Base-by-base conservation (phyloP, 2,113 vertebrate genomes). In the Muntiacus reevesi region DNA sequence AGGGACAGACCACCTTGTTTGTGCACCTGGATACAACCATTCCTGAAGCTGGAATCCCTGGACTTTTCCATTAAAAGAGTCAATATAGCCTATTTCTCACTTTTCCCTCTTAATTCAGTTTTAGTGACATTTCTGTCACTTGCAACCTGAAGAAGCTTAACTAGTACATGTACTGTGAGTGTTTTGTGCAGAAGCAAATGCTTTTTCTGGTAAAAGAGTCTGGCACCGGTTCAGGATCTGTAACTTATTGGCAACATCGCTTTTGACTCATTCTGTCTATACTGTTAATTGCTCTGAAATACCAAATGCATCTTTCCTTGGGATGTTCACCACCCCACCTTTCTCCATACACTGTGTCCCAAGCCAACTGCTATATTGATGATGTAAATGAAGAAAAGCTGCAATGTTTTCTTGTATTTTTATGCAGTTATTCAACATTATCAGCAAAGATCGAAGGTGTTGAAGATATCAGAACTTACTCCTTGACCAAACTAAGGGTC, bases 221-320 rank as follows among this genome's bases (percentile, higher is more conserved):
- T 27, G 89, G 6, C 71, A 36, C 3, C 9, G 8, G 50, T 1
- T n/a, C 67, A 60, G 43, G 27, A 30, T 45, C 67, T 81, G 33
- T 10, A 43, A 27, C 27, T 50, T 5, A 28, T 8, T 33, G 21
- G 7, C 45, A 43, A 19, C 0, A 0, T 2, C 17, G 4, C 8
- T 30, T 30, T 87, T 19, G 33, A 60, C 7, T 45, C 30, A 59
- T 50, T 86, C 45, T 71, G 50, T 15, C 28, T 84, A 27, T 17
- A 14, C 60, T n/a, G 23, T 47, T 33, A 60, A 43, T 4, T 43
- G 27, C 14, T 62, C 17, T 6, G 27, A 85, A 67, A 3, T 47
- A 93, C 54, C 23, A 45, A 59, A 81, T 62, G 33, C 1, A 15
- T 15, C 1, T 2, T 71, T 78, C 57, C n/a, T 45, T 45, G 28